Evolutionary conservation across 2,797 vertebrate species (phyloP).

Genomic region (Adelosebastes latens): DNA sequence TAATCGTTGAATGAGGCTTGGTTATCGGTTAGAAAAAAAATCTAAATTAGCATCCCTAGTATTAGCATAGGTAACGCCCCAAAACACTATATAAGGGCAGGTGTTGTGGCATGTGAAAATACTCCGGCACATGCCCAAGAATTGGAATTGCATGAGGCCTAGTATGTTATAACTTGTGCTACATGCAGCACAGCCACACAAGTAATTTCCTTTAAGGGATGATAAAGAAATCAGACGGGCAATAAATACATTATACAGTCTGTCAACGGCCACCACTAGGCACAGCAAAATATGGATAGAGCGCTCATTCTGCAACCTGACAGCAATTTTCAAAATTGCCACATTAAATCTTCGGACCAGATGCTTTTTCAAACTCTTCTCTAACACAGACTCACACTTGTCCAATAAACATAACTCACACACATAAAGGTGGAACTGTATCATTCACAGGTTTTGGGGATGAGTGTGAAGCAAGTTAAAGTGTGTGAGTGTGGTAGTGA

Average conservation of each 20-base stretch:
- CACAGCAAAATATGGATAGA: background rate
- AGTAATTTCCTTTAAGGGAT: background rate
- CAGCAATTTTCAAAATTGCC: background rate
- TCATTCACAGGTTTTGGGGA: conserved; percentile 3
- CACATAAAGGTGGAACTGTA: background rate
- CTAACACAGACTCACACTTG: background rate
- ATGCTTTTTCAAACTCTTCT: background rate
- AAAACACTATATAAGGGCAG: no score
- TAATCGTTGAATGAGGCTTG: no score
- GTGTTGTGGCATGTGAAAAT: no score
- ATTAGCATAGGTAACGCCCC: no score
- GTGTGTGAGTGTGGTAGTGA: background rate
- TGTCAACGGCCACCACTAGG: background rate
- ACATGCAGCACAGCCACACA: background rate
- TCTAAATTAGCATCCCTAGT: no score
- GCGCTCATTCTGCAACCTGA: background rate
- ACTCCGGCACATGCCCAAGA: no score
- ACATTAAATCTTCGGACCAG: conserved; percentile 14
- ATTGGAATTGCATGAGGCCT: no score
- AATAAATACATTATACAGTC: background rate
- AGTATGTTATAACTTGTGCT: no score
- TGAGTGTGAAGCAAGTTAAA: background rate
- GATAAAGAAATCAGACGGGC: background rate
- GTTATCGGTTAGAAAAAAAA: no score
- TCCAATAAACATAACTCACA: conserved; percentile 5